Evolutionary conservation across 2,797 vertebrate species (phyloP).

Genomic region (Botia almorhae): DNA sequence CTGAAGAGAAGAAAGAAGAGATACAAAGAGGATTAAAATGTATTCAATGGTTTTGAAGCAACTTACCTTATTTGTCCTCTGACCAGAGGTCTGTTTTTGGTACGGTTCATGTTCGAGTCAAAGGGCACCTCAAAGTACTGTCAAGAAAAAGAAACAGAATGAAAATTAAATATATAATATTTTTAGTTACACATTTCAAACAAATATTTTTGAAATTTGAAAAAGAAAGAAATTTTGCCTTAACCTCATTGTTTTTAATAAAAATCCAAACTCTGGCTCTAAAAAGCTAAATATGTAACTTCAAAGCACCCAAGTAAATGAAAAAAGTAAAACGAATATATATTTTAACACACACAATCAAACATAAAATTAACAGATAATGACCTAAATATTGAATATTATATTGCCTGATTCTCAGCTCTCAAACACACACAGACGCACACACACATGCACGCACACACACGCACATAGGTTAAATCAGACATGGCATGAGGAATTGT

Average conservation of each 20-base stretch:
- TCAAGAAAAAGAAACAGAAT: slow-evolving; percentile 51
- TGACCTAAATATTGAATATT: too few relatives aligned
- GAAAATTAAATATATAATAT: slow-evolving; percentile 38
- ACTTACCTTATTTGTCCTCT: slow-evolving; percentile 95
- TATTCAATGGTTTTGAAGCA: slow-evolving; percentile 17
- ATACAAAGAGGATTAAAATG: slow-evolving; percentile 14
- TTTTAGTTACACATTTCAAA: too few relatives aligned
- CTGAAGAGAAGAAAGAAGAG: not conserved
- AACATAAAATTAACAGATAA: too few relatives aligned
- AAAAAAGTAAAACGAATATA: too few relatives aligned
- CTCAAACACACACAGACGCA: too few relatives aligned
- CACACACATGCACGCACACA: too few relatives aligned
- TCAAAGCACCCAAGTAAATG: too few relatives aligned
- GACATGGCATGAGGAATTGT: too few relatives aligned
- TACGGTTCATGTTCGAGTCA: slow-evolving; percentile 99
- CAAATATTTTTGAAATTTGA: not conserved
- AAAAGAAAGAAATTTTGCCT: not conserved
- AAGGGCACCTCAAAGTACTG: slow-evolving; percentile 99
- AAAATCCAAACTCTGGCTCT: not conserved
- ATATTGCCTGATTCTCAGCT: too few relatives aligned
- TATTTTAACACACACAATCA: too few relatives aligned
- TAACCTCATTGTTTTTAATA: not conserved
- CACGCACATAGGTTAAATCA: too few relatives aligned
- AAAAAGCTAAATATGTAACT: too few relatives aligned
- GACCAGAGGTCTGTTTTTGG: slow-evolving; percentile 96